A percentile compares a stretch with the other conserved stretches of the same genome.
These are phyloP conservation scores for Gerris lacustris DNA, from an alignment of 2,888 invertebrate species.

Conservation along the genomic window DNA sequence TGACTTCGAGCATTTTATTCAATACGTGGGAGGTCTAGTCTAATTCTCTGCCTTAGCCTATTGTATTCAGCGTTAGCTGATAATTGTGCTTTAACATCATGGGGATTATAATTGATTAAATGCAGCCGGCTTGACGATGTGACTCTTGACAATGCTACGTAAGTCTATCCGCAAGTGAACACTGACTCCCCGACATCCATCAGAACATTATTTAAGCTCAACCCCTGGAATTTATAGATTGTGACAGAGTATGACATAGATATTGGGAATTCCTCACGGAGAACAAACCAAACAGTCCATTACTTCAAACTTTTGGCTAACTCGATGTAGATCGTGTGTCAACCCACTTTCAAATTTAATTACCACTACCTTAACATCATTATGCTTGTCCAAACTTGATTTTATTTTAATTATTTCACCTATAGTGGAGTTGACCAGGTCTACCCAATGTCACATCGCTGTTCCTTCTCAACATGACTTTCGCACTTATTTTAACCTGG, in stretches of 20 bases:
- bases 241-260: constrained; percentile 17
- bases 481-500: constrained; percentile 12
- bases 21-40: constrained; percentile 21
- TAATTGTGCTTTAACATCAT: constrained; percentile 21
- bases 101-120: constrained; percentile 29
- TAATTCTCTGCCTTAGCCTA: constrained; percentile 23
- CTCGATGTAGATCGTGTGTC: background rate
- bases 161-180: constrained; percentile 17
- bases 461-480: constrained; percentile 17
- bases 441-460: constrained; percentile 7
- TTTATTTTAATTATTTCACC: constrained; percentile 8
- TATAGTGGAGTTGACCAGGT: constrained; percentile 17
- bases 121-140: constrained; percentile 24
- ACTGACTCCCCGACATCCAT: constrained; percentile 17
- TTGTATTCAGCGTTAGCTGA: constrained; percentile 29
- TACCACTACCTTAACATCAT: background rate
- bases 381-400: background rate
- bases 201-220: constrained; percentile 10
- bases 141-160: constrained; percentile 18
- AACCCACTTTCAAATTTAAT: constrained; percentile 2
- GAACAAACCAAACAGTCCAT: constrained; percentile 4
- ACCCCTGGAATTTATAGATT: constrained; percentile 18
- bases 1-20: background rate
- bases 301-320: constrained; percentile 9
- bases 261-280: constrained; percentile 19